Base-by-base conservation (phyloP, 2,888 invertebrate species). In the Notodonta ziczac region DNA sequence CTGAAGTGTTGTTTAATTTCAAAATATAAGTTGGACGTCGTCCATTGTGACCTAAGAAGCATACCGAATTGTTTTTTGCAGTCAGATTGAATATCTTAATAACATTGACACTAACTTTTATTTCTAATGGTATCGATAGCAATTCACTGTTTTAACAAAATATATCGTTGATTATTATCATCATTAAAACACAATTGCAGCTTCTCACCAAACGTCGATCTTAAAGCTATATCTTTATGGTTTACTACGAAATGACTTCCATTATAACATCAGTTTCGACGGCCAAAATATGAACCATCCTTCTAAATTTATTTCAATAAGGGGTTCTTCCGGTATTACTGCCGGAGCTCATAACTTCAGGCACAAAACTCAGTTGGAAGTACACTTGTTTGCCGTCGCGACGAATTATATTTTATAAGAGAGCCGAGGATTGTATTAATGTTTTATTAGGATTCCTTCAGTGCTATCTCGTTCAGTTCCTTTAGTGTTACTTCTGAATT, bases 341-440 rank as follows among this genome's bases (percentile, higher is more conserved):
- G 64, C 62, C 55, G 48, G 51, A 60, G 57, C 62, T 72, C 69
- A 66, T 72, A 66, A 66, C 58, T 50, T 61, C 54, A 64, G 55
- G 51, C 51, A 58, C 57, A 63, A 56, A 56, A 50, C 51, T 70
- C 59, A 58, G 59, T 59, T 60, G 55, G 44, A 56, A 53, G 65
- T 60, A 69, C 24, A 24, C 24, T 72, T 63, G 65, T 67, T 72
- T 69, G 69, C 68, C 67, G 60, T 61, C 66, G 62, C 54, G 57
- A 59, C 66, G 59, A 75, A 80, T 74, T 70, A 70, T 69, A 65
- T 78, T 67, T 70, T 61, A 55, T 53, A 58, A 67, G 66, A 48
- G 63, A 64, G 57, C 58, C 61, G 51, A 39, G 56, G 62, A 68
- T 66, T 70, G 66, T 72, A 73, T 76, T 76, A 76, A 75, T 71